phyloP scores from a whole-genome alignment of 1,140 invertebrate genomes.

The Temnothorax longispinosus region DNA sequence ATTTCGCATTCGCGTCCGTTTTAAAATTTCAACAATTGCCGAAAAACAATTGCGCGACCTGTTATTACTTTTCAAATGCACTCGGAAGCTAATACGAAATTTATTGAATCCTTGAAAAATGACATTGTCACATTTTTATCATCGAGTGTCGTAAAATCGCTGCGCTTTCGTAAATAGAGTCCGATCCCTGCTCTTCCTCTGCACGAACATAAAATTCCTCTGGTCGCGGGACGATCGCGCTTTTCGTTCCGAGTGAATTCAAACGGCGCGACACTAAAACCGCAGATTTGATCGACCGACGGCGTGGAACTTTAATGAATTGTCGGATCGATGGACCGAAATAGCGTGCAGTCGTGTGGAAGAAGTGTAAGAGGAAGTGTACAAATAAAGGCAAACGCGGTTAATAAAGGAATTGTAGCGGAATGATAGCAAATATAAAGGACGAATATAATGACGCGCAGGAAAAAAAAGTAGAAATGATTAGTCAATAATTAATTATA shows the following conservation, averaged over 20 bases:
- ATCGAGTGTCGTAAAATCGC: slow-evolving; percentile 2
- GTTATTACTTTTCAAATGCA: background rate
- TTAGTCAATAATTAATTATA: background rate
- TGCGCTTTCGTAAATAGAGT: slow-evolving; percentile 25
- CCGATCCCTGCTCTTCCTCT: background rate
- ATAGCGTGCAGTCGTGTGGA: background rate
- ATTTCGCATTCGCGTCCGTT: background rate
- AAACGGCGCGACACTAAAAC: slow-evolving; percentile 38
- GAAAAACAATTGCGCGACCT: no score
- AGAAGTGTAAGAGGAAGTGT: slow-evolving; percentile 27
- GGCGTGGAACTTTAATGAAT: slow-evolving; percentile 48
- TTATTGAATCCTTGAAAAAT: slow-evolving; percentile 20
- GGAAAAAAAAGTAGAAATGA: background rate
- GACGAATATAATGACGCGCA: background rate
- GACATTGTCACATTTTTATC: background rate
- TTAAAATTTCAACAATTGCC: background rate
- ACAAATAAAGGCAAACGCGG: slow-evolving; percentile 1
- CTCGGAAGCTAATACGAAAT: background rate
- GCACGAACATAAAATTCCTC: slow-evolving; percentile 5
- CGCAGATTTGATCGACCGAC: slow-evolving; percentile 47
- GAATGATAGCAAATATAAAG: background rate
- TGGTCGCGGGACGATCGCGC: slow-evolving; percentile 6
- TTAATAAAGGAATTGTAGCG: slow-evolving; percentile 9
- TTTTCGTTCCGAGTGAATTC: slow-evolving; percentile 43
- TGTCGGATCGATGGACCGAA: slow-evolving; percentile 37